Conservation (phyloP, 1,140 invertebrate species). For the Drosophila pruinosa region DNA sequence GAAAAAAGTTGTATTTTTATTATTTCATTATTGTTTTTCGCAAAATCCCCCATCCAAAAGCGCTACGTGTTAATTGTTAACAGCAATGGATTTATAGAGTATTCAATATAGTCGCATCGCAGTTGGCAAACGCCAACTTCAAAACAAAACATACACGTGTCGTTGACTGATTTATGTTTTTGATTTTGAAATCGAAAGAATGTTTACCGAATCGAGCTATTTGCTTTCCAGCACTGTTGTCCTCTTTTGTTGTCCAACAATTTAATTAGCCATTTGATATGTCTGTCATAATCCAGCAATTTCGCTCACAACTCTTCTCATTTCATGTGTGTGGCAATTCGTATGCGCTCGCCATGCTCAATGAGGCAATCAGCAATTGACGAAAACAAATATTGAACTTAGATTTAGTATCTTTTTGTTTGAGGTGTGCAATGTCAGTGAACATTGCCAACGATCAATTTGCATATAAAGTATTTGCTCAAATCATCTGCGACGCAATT, state of each 20-base stretch:
- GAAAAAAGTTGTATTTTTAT: conserved; percentile 16
- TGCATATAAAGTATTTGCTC: conserved; percentile 39
- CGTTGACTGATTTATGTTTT: conserved; percentile 49
- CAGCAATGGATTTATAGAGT: not conserved
- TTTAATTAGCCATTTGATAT: conserved; percentile 61
- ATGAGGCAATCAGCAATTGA: conserved; percentile 20
- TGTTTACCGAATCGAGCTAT: conserved; percentile 27
- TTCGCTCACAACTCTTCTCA: conserved; percentile 38
- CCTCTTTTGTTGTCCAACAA: not conserved
- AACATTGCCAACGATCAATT: conserved; percentile 33
- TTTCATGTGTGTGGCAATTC: conserved; percentile 30
- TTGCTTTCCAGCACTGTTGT: conserved; percentile 41
- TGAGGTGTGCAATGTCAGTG: conserved; percentile 44
- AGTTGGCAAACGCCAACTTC: not conserved
- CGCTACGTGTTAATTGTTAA: not conserved
- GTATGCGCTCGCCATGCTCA: conserved; percentile 34
- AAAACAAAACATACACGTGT: conserved; percentile 10
- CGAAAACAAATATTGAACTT: conserved; percentile 45
- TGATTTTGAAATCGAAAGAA: conserved; percentile 9
- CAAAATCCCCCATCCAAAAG: conserved; percentile 3
- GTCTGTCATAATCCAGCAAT: conserved; percentile 54
- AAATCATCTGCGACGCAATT: not conserved
- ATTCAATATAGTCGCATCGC: not conserved
- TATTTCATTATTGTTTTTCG: conserved; percentile 35
- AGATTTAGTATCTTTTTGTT: conserved; percentile 33